Evolutionary conservation across 2,113 vertebrate species (phyloP), one percentile per base, ranked within the genome.

Genomic region (Otis tarda): DNA sequence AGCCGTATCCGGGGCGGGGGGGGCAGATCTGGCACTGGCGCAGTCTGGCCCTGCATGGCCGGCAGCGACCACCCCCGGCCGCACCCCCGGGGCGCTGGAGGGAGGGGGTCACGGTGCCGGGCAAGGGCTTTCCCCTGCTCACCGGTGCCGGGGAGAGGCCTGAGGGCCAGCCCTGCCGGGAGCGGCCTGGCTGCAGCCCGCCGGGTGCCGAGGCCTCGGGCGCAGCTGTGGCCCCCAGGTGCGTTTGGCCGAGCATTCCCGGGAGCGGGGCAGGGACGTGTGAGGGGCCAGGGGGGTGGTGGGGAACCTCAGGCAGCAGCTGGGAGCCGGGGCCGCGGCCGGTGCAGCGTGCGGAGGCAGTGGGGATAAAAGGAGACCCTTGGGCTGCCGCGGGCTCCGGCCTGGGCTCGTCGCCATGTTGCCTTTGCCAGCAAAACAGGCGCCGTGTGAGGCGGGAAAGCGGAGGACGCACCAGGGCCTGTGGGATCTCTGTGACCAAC

Each of bases 401-500:
- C 41, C 41, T 6, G 41, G 41, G 14, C 41, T 43, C 41, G 41
- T 6, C 3, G 0, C 14, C 50, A 1, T 0, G 1, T 7, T 4
- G 41, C 41, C 41, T 41, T 41, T 41, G 41, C 41, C 41, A 41
- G 41, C 12, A 1, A 8, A 49, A 10, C 50, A 2, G 71, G 80
- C 53, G 3, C 41, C 3, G 19, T 0, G 2, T 8, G 69, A 77
- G 88, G 77, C 0, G 0, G 10, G 1, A 22, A 5, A 53, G 10
- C 2, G 6, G 39, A 49, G 56, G 52, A 47, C n/a, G 0, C 21
- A 0, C 8, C 3, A 0, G 18, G 7, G 63, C 12, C 47, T 19
- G 59, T 2, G 0, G 12, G 9, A 3, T 21, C 31, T 35, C 28
- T 31, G 41, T 0, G 0, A 27, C 15, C 4, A 1, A 14, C 4